Conservation (phyloP, 1,140 invertebrate genomes). For the Frieseomelitta varia region DNA sequence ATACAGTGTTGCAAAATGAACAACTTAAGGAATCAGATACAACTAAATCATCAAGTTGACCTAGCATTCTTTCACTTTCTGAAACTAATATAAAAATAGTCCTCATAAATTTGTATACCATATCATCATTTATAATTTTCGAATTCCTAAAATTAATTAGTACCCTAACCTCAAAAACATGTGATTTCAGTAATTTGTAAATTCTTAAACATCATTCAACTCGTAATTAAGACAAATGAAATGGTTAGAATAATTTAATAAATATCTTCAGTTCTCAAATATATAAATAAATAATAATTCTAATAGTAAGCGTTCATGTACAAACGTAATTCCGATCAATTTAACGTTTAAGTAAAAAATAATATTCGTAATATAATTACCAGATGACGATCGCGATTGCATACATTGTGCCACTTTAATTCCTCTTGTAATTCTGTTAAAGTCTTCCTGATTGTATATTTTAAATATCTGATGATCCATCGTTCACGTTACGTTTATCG, state of each 20-base stretch:
- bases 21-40: conserved; percentile 82
- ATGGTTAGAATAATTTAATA: background rate
- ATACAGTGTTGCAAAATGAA: conserved; percentile 83
- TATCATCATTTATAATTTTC: background rate
- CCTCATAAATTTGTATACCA: background rate
- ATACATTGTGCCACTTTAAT: conserved; percentile 85
- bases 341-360: background rate
- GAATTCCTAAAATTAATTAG: background rate
- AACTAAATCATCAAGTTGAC: conserved; percentile 77
- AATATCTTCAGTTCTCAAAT: background rate
- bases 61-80: conserved; percentile 67
- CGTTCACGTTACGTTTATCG: conserved; percentile 15
- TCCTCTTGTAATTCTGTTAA: conserved; percentile 82
- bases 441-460: conserved; percentile 83
- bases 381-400: conserved; percentile 82
- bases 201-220: background rate
- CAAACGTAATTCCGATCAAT: background rate
- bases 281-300: background rate
- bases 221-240: background rate
- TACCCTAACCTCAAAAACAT: background rate
- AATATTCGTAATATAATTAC: conserved; percentile 51
- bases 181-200: background rate
- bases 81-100: conserved; percentile 56
- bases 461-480: conserved; percentile 80
- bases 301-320: too few relatives aligned